A percentile compares a stretch with the other conserved stretches of the same genome.
These are phyloP conservation scores for Melanogrammus aeglefinus DNA, from an alignment of 2,797 vertebrate genomes.

Conservation along the genomic window DNA sequence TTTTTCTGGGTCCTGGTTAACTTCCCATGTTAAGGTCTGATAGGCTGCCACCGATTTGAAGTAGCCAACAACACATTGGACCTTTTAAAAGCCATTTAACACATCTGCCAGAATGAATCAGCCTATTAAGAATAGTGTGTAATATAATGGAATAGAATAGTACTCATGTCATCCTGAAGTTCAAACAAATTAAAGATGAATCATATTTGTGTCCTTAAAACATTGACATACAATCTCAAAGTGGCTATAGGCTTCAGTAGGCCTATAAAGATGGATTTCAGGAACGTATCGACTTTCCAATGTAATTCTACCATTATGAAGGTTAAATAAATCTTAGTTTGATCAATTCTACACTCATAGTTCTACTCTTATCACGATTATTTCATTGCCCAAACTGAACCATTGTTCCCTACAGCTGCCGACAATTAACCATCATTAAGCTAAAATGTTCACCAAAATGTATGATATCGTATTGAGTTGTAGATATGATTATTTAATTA, in stretches of 20 bases:
- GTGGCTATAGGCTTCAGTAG: background rate
- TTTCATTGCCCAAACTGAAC: too few relatives aligned
- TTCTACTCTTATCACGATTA: background rate
- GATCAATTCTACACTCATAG: background rate
- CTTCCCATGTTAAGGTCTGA: background rate
- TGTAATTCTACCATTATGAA: background rate
- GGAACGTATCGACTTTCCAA: background rate
- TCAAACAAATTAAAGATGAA: background rate
- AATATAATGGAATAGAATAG: background rate
- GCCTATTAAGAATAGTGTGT: background rate
- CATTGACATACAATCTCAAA: too few relatives aligned
- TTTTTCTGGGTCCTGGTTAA: background rate
- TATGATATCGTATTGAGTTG: too few relatives aligned
- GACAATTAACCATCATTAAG: too few relatives aligned
- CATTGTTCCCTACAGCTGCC: too few relatives aligned
- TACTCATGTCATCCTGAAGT: background rate
- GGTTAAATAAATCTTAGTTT: background rate
- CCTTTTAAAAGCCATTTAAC: background rate
- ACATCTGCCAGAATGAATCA: background rate
- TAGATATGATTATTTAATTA: background rate
- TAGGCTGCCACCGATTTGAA: too few relatives aligned
- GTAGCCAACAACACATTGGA: background rate
- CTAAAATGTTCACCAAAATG: too few relatives aligned
- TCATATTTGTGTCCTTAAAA: background rate
- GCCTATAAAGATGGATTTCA: background rate